Base-by-base conservation (phyloP, 1,140 invertebrate genomes). In the Drosophila obscura region DNA sequence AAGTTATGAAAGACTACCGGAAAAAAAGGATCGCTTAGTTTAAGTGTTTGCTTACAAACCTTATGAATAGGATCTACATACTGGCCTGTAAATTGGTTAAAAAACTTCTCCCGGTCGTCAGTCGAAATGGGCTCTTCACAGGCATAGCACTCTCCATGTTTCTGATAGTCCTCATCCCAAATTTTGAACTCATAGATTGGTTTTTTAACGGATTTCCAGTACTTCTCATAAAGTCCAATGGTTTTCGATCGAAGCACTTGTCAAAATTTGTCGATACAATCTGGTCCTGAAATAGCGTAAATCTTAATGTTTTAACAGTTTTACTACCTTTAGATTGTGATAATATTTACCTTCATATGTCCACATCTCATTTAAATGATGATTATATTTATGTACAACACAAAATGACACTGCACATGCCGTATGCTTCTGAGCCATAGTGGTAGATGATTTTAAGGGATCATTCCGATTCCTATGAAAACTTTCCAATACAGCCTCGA, bases 1-100 rank as follows among this genome's bases (percentile, higher is more conserved):
- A 60, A 41, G 28, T 50, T 39, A 24, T 50, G 9, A 5, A 60
- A 60, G 15, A 60, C 19, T 2, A 60, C 57, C n/a, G 57, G 57
- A n/a, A 60, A 60, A 35, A 49, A 49, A 4, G 31, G 11, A 5
- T 49, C 7, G 2, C 0, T 13, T 15, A 60, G 35, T 7, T 28
- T 50, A 41, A 16, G 43, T 11, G 15, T 24, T 15, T 6, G 9
- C 8, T 50, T 39, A 19, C 46, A 60, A 1, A 4, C 9, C 22
- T 24, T 15, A 19, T 60, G 46, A 5, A 50, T 22, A 26, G 35
- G 46, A 3, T 31, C 48, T 4, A 26, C 6, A 43, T 43, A 41
- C 2, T 13, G 13, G 16, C 58, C 58, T 16, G 22, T 28, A 28
- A 60, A 60, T 8, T 49, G 35, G 11, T 51, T 41, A 2, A 43